phyloP scores from a whole-genome alignment of 1,140 invertebrate species.

The Drosophila melanica region DNA sequence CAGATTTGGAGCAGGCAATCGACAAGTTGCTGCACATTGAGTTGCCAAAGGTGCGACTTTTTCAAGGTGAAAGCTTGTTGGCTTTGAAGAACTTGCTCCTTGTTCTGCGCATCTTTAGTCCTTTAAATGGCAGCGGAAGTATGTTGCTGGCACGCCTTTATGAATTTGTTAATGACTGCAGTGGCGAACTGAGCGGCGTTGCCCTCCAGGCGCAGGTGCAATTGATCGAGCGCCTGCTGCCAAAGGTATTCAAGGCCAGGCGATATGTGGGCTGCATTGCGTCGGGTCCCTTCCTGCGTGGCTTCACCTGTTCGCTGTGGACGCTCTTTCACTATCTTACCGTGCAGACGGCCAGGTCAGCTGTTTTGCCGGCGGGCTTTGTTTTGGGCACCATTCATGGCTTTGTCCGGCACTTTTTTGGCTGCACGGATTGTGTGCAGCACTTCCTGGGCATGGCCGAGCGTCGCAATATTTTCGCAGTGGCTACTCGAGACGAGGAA shows the following conservation, averaged over 20 bases:
- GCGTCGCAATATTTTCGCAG: constrained; percentile 87
- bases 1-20: constrained; percentile 64
- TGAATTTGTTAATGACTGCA: constrained; percentile 8
- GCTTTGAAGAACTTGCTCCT: constrained; percentile 38
- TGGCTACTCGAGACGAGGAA: constrained; percentile 88
- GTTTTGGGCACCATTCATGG: constrained; percentile 92
- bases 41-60: constrained; percentile 39
- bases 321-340: constrained; percentile 96
- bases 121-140: constrained; percentile 39
- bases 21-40: constrained; percentile 64
- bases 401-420: constrained; percentile 96
- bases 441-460: constrained; percentile 93
- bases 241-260: constrained; percentile 85
- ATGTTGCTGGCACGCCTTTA: constrained; percentile 29
- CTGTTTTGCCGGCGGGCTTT: constrained; percentile 83
- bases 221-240: constrained; percentile 3
- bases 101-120: constrained; percentile 34
- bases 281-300: constrained; percentile 87
- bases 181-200: constrained; percentile 19
- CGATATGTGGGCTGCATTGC: constrained; percentile 87
- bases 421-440: constrained; percentile 93
- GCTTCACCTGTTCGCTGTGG: constrained; percentile 98
- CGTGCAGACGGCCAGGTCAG: constrained; percentile 88
- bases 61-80: constrained; percentile 31
- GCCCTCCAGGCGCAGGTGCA: constrained; percentile 36